Evolutionary conservation across 2,797 vertebrate species (phyloP).

Genomic region (Hypotaenidia philippensis): DNA sequence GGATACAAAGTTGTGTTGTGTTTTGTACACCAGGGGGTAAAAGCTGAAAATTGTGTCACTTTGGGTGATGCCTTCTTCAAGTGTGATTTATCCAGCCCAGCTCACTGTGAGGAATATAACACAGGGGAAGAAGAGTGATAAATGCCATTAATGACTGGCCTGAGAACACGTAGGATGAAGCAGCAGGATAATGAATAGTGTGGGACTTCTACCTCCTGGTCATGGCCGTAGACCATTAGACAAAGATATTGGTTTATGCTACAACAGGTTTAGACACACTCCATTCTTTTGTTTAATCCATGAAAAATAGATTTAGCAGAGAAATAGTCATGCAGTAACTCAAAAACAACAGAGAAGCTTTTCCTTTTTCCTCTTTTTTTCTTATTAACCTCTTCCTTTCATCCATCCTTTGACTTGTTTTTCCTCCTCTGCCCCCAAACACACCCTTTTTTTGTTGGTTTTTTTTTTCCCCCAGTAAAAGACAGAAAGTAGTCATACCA

Average conservation of each 20-base stretch:
- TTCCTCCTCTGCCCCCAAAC: not conserved
- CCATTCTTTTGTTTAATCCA: not conserved
- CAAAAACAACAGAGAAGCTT: not conserved
- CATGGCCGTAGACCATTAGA: not conserved
- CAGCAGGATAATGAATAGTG: not conserved
- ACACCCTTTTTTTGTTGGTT: not conserved
- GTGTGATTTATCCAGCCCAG: not conserved
- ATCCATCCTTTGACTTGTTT: not conserved
- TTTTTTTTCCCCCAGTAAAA: not conserved
- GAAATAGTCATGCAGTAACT: not conserved
- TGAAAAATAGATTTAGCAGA: not conserved
- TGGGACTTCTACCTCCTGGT: conserved; percentile 7
- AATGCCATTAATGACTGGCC: conserved; percentile 16
- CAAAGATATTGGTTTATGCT: not conserved
- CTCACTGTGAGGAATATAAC: not conserved
- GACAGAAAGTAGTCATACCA: not conserved
- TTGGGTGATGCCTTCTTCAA: not conserved
- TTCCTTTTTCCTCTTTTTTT: not conserved
- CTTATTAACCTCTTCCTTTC: not conserved
- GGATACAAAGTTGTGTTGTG: not conserved
- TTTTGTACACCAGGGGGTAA: conserved; percentile 12
- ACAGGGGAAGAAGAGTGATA: conserved; percentile 6
- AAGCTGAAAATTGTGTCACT: not conserved
- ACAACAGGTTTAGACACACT: not conserved
- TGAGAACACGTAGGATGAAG: not conserved